Conservation (phyloP, 2,888 invertebrate species). For the Hymenopus coronatus region DNA sequence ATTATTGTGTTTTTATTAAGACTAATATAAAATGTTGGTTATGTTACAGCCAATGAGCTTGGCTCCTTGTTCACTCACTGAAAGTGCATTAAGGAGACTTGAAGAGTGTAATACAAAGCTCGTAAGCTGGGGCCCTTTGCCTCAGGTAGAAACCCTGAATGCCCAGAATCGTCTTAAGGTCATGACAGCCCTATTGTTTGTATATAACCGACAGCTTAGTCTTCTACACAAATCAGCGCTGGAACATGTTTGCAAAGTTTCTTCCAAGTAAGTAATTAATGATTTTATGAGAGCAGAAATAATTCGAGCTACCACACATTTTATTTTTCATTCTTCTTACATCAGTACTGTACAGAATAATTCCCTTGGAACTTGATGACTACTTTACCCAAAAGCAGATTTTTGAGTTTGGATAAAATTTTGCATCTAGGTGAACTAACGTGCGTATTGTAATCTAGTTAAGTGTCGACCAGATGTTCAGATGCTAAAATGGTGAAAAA, state of each 20-base stretch:
- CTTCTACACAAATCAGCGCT: slow-evolving; percentile 74
- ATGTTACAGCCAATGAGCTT: slow-evolving; percentile 67
- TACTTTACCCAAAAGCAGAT: too few relatives aligned
- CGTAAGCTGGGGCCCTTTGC: slow-evolving; percentile 87
- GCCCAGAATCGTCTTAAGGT: slow-evolving; percentile 88
- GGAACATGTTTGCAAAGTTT: slow-evolving; percentile 76
- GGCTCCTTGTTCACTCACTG: slow-evolving; percentile 75
- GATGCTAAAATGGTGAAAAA: too few relatives aligned
- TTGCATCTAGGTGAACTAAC: too few relatives aligned
- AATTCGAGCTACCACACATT: too few relatives aligned
- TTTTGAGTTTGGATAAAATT: too few relatives aligned
- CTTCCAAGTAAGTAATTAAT: slow-evolving; percentile 62
- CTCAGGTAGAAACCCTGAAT: slow-evolving; percentile 84
- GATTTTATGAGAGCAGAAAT: background rate
- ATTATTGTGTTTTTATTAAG: too few relatives aligned
- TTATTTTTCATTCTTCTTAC: too few relatives aligned
- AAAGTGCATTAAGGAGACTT: slow-evolving; percentile 80
- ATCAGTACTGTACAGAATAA: too few relatives aligned
- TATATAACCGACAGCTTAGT: slow-evolving; percentile 83
- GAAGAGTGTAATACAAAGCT: slow-evolving; percentile 86
- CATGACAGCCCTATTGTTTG: slow-evolving; percentile 83
- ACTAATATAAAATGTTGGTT: background rate
- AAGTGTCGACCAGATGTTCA: too few relatives aligned
- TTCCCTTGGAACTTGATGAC: too few relatives aligned
- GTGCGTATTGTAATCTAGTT: too few relatives aligned